Evolutionary conservation across 2,113 vertebrate species (phyloP).

Genomic region (Microtus montanus): DNA sequence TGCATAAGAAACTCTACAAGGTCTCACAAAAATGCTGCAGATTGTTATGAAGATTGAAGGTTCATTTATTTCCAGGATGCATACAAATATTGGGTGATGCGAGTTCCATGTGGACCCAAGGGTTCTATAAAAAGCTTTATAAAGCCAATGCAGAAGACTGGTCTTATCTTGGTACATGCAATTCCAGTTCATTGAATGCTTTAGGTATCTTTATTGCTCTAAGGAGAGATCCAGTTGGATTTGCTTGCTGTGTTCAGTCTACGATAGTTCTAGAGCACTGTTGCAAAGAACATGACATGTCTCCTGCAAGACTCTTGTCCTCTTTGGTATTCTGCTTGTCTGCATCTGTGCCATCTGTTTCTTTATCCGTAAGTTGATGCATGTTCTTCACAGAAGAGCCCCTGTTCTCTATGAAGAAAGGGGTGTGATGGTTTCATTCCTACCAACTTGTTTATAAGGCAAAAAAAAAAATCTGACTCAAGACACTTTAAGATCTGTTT

Average conservation of each 20-base stretch:
- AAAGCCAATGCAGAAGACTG: not conserved
- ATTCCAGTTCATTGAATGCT: not conserved
- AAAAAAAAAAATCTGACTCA: conserved; percentile 16
- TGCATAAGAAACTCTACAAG: not conserved
- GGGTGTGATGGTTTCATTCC: not conserved
- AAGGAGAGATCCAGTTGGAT: not conserved
- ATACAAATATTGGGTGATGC: not conserved
- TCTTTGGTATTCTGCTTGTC: not conserved
- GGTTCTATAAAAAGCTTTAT: not conserved
- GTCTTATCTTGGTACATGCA: not conserved
- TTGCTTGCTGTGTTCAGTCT: not conserved
- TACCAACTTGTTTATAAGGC: not conserved
- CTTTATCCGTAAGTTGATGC: not conserved
- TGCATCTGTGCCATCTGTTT: not conserved
- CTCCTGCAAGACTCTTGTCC: not conserved
- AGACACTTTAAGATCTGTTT: not conserved
- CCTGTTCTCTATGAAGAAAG: not conserved
- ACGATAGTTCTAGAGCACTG: not conserved
- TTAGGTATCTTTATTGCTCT: not conserved
- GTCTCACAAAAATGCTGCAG: not conserved
- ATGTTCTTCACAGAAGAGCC: not conserved
- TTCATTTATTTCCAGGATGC: not conserved
- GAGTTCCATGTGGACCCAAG: not conserved
- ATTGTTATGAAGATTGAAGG: not conserved
- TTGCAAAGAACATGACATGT: not conserved